These are phyloP conservation scores for Tenthredo notha DNA, from an alignment of 2,888 invertebrate species.

Conservation along the genomic window DNA sequence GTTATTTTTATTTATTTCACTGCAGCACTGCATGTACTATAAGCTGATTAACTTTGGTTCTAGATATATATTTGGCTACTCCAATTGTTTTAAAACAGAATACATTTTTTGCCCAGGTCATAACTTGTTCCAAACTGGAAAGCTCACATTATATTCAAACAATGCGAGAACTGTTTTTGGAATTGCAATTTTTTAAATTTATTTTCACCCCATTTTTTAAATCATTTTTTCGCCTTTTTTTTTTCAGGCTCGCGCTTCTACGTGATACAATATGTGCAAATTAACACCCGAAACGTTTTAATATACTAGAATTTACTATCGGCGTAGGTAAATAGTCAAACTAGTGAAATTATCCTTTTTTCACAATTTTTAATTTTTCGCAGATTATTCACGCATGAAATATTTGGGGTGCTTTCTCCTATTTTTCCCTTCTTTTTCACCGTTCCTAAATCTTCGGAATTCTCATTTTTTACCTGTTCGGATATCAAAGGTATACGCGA, in stretches of 20 bases:
- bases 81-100: conserved; percentile 38
- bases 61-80: neutral
- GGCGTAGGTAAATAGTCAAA: neutral
- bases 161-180: conserved; percentile 22
- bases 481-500: neutral
- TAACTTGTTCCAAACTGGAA: conserved; percentile 27
- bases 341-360: neutral
- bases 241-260: neutral
- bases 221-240: neutral
- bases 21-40: neutral
- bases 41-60: conserved; percentile 2
- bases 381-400: too few species aligned
- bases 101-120: conserved; percentile 23
- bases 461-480: neutral
- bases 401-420: neutral
- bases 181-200: neutral
- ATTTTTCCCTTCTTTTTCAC: neutral
- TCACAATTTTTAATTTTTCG: neutral
- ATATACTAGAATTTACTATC: neutral
- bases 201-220: neutral
- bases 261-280: neutral
- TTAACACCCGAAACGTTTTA: conserved; percentile 8
- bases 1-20: conserved; percentile 10
- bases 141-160: conserved; percentile 35
- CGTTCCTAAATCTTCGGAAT: neutral